Evolutionary conservation across 2,797 vertebrate genomes (phyloP), one percentile per base, ranked within the genome.

Genomic region (Microctenopoma steveboyesi): DNA sequence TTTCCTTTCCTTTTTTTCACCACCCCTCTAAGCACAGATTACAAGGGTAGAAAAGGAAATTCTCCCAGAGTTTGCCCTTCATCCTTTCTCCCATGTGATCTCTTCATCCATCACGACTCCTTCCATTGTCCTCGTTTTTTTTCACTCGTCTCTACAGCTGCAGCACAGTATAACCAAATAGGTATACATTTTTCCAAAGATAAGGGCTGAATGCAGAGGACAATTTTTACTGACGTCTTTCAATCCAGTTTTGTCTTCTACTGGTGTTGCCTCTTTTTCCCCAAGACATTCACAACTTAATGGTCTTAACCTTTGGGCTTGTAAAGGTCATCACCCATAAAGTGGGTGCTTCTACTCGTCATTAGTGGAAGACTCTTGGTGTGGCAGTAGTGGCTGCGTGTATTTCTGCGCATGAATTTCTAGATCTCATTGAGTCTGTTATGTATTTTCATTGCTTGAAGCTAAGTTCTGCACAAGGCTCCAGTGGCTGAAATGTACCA

Each of bases 261-360:
- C 22, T 57, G 27, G 43, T 48, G 18, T 56, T 59, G 37, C 9
- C 39, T 37, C 39, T 49, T 37, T 64, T 49, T 27, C 57, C 37
- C 45, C 61, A 30, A 45, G 67, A 35, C 64, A 69, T 53, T 43
- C 62, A 35, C 50, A 42, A 50, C 65, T 35, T 85, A 88, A 83
- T 82, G 53, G 60, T 50, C 10, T 64, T 74, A 47, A 84, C 87
- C 78, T 84, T 84, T 83, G 53, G 66, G 22, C 51, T 71, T 52
- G 55, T 71, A 83, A 85, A 86, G 84, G 82, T 86, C 78, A 81
- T 33, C 1, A 5, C 64, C 69, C 64, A 68, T 82, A 82, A 82
- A 83, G 64, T 3, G 9, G 78, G 30, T 15, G n/a, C 39, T 74
- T 49, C 55, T 61, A 39, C 59, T 28, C 30, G 69, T 85, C 76